Percentiles rank a stretch among this genome's conserved stretches.
These are phyloP conservation scores for Holotrichia oblita DNA, from an alignment of 1,140 invertebrate species.

Conservation along the genomic window DNA sequence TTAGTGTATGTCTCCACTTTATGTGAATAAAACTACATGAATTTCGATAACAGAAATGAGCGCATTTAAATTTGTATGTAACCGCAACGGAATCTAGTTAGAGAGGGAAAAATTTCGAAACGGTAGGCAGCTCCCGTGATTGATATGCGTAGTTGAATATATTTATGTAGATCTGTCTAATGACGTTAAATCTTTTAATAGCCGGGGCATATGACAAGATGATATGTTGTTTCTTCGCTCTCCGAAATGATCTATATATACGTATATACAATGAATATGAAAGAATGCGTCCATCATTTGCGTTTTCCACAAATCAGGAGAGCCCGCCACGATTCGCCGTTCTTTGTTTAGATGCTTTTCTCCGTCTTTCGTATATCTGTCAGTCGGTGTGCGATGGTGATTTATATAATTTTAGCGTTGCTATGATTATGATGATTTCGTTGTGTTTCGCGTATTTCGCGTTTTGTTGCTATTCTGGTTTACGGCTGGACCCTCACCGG, in stretches of 20 bases:
- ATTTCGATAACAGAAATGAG: too few relatives aligned
- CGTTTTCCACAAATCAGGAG: slow-evolving; percentile 19
- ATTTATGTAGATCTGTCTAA: background rate
- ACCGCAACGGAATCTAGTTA: background rate
- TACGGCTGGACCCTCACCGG: background rate
- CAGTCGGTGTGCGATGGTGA: background rate
- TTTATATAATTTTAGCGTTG: slow-evolving; percentile 21
- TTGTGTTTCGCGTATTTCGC: slow-evolving; percentile 6
- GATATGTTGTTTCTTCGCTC: slow-evolving; percentile 11
- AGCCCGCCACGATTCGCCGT: background rate
- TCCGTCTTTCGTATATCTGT: background rate
- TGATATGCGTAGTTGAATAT: slow-evolving; percentile 18
- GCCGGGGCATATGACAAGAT: slow-evolving; percentile 12
- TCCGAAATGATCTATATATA: slow-evolving; percentile 18
- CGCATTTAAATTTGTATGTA: too few relatives aligned
- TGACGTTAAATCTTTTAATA: slow-evolving; percentile 21
- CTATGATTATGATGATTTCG: slow-evolving; percentile 11
- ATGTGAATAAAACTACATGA: too few relatives aligned
- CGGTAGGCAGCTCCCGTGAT: background rate
- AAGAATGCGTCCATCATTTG: slow-evolving; percentile 3
- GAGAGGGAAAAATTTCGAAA: background rate
- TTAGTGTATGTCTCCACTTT: too few relatives aligned
- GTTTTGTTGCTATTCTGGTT: slow-evolving; percentile 11
- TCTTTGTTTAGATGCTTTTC: background rate
- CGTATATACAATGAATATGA: slow-evolving; percentile 3